These are phyloP conservation scores for Pristionchus fissidentatus DNA, from an alignment of 2,888 invertebrate species.

Conservation along the genomic window DNA sequence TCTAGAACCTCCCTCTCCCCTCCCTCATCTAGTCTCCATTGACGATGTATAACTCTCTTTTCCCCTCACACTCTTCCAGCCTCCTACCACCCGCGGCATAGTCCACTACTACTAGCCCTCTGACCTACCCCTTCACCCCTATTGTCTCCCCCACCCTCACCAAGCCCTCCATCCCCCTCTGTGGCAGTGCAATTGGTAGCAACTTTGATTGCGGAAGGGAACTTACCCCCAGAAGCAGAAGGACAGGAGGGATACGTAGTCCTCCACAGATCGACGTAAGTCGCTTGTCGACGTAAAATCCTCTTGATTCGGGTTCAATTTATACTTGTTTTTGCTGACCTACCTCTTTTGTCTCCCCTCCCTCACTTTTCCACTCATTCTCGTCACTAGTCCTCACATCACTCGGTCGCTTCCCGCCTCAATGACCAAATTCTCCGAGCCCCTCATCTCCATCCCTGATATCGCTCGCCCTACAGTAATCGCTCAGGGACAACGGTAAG, in stretches of 20 bases:
- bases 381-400: not conserved
- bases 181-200: too few relatives aligned
- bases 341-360: not conserved
- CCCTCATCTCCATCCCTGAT: conserved; percentile 1
- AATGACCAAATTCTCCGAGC: conserved; percentile 15
- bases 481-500: conserved; percentile 17
- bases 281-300: too few relatives aligned
- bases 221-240: not conserved
- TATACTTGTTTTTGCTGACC: not conserved
- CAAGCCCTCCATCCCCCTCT: too few relatives aligned
- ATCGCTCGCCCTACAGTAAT: conserved; percentile 32
- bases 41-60: conserved; percentile 21
- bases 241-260: not conserved
- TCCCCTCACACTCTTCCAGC: not conserved
- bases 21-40: conserved; percentile 6
- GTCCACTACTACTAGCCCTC: not conserved
- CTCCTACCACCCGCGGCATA: not conserved
- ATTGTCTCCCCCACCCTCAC: not conserved
- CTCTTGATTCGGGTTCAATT: not conserved
- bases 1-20: not conserved
- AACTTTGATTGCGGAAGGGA: not conserved
- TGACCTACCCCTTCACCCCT: not conserved
- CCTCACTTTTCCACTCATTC: conserved; percentile 12
- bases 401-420: conserved; percentile 9
- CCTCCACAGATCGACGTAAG: not conserved